Conservation (phyloP, 37 sponge, comb jelly and placozoan species). For the Dysidea cf. avara region DNA sequence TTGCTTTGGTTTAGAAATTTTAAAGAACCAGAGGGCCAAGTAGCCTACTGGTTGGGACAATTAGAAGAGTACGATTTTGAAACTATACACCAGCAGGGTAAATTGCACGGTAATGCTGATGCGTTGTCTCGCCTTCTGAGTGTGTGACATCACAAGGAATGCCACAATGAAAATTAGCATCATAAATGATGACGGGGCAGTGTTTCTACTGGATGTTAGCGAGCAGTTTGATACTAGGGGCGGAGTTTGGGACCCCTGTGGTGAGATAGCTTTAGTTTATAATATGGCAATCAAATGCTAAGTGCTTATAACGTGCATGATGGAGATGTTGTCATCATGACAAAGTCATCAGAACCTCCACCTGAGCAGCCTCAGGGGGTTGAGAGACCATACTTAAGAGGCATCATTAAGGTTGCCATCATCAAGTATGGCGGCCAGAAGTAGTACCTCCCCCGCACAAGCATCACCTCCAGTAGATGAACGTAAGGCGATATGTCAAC, state of each 20-base stretch:
- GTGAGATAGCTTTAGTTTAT: slow-evolving; percentile 42
- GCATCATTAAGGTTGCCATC: slow-evolving; percentile 9
- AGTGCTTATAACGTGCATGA: slow-evolving; percentile 35
- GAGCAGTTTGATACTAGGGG: slow-evolving; percentile 53
- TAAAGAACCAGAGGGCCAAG: too few species aligned
- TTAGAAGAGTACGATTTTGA: too few species aligned
- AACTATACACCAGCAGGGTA: too few species aligned
- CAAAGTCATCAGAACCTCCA: background rate
- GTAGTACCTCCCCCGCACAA: background rate
- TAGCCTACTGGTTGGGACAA: too few species aligned
- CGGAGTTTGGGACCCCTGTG: slow-evolving; percentile 23
- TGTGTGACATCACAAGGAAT: background rate
- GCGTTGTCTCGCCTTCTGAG: background rate
- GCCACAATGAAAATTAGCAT: slow-evolving; percentile 49
- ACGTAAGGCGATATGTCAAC: slow-evolving; percentile 23
- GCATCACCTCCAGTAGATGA: background rate
- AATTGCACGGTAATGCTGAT: background rate
- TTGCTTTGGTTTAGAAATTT: too few species aligned
- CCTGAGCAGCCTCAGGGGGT: background rate
- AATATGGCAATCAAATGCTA: slow-evolving; percentile 38
- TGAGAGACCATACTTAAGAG: slow-evolving; percentile 9
- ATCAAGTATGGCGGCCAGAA: too few species aligned
- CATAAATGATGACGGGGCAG: slow-evolving; percentile 27
- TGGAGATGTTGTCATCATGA: slow-evolving; percentile 59
- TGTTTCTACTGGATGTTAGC: slow-evolving; percentile 56